Percentiles rank a stretch among this genome's conserved stretches.
Evolutionary conservation across 2,113 vertebrate genomes (phyloP).

Genomic region (Thunnus thynnus): DNA sequence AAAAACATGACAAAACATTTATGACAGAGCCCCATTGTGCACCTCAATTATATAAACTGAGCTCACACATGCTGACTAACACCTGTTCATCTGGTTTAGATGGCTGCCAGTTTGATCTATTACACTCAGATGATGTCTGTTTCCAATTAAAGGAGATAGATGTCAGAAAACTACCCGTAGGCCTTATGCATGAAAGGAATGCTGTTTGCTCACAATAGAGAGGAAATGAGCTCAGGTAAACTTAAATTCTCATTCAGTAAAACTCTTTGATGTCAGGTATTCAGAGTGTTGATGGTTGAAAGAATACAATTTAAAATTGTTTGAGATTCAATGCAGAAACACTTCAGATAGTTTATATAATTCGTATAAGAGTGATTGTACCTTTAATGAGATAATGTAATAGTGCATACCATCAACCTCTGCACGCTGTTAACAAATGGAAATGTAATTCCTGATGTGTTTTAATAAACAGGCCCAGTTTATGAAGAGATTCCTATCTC

Average conservation of each 20-base stretch:
- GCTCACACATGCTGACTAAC: not conserved
- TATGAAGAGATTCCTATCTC: conserved; percentile 1
- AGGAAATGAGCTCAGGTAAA: not conserved
- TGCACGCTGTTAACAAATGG: not conserved
- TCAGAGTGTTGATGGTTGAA: not conserved
- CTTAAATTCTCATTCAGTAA: no score
- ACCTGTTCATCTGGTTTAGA: not conserved
- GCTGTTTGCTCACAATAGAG: not conserved
- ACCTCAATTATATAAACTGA: no score
- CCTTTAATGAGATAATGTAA: not conserved
- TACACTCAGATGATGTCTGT: not conserved
- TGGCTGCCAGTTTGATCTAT: not conserved
- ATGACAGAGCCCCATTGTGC: no score
- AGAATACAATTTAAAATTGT: not conserved
- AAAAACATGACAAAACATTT: no score
- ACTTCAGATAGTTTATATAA: not conserved
- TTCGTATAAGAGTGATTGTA: no score
- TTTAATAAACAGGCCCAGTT: not conserved
- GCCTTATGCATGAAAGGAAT: not conserved
- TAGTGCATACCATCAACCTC: not conserved
- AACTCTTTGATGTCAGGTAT: not conserved
- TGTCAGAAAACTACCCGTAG: not conserved
- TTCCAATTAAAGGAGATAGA: not conserved
- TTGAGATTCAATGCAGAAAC: not conserved
- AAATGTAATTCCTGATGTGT: not conserved